phyloP scores from a whole-genome alignment of 1,140 invertebrate genomes.

The Scaptomyza pallida region DNA sequence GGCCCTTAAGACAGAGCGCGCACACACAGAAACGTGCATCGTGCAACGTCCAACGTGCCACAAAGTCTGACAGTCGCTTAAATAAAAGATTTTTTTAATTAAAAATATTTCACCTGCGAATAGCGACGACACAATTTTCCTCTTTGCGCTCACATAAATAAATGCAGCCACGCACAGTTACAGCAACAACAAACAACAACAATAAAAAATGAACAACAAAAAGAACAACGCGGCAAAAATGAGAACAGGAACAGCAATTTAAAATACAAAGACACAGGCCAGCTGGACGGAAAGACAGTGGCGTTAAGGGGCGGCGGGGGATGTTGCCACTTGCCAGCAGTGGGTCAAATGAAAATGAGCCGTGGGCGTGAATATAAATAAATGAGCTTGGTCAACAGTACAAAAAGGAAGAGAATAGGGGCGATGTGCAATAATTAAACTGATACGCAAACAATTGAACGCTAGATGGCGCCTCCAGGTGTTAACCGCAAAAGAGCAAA shows the following conservation, averaged over 20 bases:
- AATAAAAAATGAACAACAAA: constrained; percentile 14
- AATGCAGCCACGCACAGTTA: constrained; percentile 46
- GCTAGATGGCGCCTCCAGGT: constrained; percentile 67
- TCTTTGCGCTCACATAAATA: constrained; percentile 76
- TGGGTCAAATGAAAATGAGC: constrained; percentile 78
- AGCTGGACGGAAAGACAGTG: constrained; percentile 48
- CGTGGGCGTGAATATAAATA: constrained; percentile 80
- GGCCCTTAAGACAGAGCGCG: background rate
- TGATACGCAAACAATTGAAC: constrained; percentile 78
- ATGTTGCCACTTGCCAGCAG: constrained; percentile 16
- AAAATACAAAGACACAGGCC: constrained; percentile 71
- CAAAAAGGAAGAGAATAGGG: constrained; percentile 23
- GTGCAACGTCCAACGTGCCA: constrained; percentile 7
- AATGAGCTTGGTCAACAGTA: constrained; percentile 54
- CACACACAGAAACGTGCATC: background rate
- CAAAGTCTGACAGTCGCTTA: constrained; percentile 63
- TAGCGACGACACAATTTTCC: constrained; percentile 75
- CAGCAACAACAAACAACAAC: constrained; percentile 15
- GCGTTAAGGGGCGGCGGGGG: constrained; percentile 7
- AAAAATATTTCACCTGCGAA: constrained; percentile 79
- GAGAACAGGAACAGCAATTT: constrained; percentile 68
- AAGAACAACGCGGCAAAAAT: constrained; percentile 33
- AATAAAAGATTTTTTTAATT: constrained; percentile 80
- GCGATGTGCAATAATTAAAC: constrained; percentile 73
- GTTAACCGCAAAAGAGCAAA: constrained; percentile 44